Evolutionary conservation across 2,113 vertebrate genomes (phyloP).

Genomic region (Petroica traversi): DNA sequence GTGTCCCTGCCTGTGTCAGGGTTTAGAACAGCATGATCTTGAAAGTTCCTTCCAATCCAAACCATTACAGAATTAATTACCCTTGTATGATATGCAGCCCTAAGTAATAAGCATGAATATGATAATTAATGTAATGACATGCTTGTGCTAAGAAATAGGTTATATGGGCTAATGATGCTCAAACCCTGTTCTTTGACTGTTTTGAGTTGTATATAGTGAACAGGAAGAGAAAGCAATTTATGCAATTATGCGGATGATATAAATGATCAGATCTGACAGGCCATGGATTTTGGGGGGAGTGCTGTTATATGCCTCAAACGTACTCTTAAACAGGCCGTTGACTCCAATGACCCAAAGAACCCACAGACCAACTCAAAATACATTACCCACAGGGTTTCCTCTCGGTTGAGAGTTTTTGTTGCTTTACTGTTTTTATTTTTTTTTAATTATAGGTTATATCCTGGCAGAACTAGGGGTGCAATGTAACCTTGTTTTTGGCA

Average conservation of each 20-base stretch:
- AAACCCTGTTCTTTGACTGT: not conserved
- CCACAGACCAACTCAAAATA: not conserved
- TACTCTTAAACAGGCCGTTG: not conserved
- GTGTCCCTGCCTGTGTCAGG: not conserved
- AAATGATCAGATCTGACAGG: slow-evolving; percentile 20
- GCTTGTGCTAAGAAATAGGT: not conserved
- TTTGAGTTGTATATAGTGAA: not conserved
- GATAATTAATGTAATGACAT: not conserved
- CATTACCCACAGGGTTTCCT: not conserved
- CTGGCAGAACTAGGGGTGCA: not conserved
- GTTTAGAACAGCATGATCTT: not conserved
- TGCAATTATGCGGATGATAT: slow-evolving; percentile 15
- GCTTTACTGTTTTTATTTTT: not conserved
- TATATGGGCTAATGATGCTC: not conserved
- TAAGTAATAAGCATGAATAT: not conserved
- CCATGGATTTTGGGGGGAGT: not conserved
- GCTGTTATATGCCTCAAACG: not conserved
- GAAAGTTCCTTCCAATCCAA: not conserved
- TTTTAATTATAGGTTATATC: not conserved
- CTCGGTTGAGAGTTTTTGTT: not conserved
- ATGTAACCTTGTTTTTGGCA: not conserved
- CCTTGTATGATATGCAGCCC: not conserved
- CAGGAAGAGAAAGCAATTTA: slow-evolving; percentile 51
- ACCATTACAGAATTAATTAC: not conserved
- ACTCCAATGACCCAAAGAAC: not conserved